phyloP scores from a whole-genome alignment of 1,140 invertebrate species.

The Vanessa tameamea region DNA sequence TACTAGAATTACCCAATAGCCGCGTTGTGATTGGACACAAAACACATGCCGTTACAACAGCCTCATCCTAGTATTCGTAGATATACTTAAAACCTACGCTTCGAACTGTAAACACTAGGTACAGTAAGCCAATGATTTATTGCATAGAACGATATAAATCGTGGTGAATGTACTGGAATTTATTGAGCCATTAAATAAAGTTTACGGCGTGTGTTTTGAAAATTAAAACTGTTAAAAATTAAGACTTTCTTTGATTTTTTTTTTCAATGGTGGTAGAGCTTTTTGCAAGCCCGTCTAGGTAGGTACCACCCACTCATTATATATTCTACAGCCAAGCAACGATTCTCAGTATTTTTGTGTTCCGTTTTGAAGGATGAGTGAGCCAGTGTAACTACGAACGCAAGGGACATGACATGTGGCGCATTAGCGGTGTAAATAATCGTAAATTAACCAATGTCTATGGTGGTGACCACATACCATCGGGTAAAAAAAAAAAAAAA shows the following conservation, averaged over 20 bases:
- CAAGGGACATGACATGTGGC: too few species aligned
- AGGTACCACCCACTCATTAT: too few species aligned
- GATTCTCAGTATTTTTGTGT: too few species aligned
- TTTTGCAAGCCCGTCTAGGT: background rate
- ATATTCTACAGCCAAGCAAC: too few species aligned
- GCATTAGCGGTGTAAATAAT: too few species aligned
- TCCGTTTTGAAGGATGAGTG: too few species aligned
- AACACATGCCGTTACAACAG: background rate
- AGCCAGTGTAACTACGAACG: too few species aligned
- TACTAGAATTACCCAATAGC: background rate
- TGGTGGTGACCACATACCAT: too few species aligned
- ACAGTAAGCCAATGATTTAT: slow-evolving; percentile 2
- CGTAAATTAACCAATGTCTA: too few species aligned
- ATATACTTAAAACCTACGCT: background rate
- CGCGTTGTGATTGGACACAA: background rate
- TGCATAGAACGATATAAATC: slow-evolving; percentile 3
- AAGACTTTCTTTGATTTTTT: background rate
- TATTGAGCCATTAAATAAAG: slow-evolving; percentile 6
- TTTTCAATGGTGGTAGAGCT: background rate
- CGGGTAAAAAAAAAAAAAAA: too few species aligned
- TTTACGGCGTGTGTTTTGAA: slow-evolving; percentile 8
- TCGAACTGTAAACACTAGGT: slow-evolving; percentile 11
- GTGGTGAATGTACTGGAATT: slow-evolving; percentile 4
- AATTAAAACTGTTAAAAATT: slow-evolving; percentile 6
- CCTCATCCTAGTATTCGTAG: background rate